Evolutionary conservation across 2,888 invertebrate species (phyloP).

Genomic region (Sylvicola fuscatus): DNA sequence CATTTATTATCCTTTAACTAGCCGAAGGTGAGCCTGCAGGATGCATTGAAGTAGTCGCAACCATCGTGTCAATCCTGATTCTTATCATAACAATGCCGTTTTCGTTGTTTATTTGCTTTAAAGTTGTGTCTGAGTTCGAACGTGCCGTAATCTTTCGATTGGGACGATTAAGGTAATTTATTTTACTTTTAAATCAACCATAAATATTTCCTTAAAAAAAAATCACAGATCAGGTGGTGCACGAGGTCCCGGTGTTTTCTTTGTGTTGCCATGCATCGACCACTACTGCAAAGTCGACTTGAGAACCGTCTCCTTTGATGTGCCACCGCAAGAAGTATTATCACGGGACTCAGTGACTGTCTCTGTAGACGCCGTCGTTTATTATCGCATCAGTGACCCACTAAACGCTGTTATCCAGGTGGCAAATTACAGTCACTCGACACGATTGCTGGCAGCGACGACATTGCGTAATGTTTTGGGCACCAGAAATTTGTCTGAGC

Average conservation of each 20-base stretch:
- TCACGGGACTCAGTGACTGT: constrained; percentile 92
- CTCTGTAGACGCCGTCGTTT: constrained; percentile 78
- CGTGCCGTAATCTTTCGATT: constrained; percentile 76
- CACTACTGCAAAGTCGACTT: constrained; percentile 83
- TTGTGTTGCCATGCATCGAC: constrained; percentile 86
- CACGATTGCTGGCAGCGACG: constrained; percentile 62
- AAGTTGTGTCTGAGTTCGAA: constrained; percentile 76
- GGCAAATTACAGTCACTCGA: constrained; percentile 64
- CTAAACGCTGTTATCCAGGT: constrained; percentile 52
- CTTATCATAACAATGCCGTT: constrained; percentile 62
- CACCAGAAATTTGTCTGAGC: constrained; percentile 76
- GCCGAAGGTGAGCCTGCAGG: constrained; percentile 15
- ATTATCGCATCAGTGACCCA: constrained; percentile 63
- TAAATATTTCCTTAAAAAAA: no score
- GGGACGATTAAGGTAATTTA: constrained; percentile 39
- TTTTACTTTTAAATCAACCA: constrained; percentile 1
- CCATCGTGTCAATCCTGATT: constrained; percentile 45
- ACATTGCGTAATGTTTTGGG: constrained; percentile 80
- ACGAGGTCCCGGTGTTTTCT: constrained; percentile 77
- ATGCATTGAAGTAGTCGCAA: constrained; percentile 53
- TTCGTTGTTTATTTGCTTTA: constrained; percentile 67
- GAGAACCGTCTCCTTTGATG: constrained; percentile 86
- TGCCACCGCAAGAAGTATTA: constrained; percentile 89
- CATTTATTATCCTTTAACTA: no score
- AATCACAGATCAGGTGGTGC: constrained; percentile 40